phyloP scores from a whole-genome alignment of 1,140 invertebrate species.

The Ostrea denselamellosa region DNA sequence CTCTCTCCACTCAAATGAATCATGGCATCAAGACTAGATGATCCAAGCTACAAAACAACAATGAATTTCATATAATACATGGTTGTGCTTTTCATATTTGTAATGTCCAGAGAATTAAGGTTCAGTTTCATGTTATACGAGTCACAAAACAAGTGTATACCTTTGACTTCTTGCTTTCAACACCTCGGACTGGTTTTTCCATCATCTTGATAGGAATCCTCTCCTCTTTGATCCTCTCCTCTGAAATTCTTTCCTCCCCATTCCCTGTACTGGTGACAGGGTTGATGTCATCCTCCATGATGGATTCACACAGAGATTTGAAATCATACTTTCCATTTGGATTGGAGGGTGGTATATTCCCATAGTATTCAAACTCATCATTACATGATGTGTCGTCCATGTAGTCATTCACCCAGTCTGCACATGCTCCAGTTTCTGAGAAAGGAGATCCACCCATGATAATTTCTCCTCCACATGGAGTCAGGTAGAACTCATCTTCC shows the following conservation, averaged over 20 bases:
- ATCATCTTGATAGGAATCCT: background rate
- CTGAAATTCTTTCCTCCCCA: constrained; percentile 39
- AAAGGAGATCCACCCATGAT: constrained; percentile 68
- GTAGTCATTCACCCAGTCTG: constrained; percentile 68
- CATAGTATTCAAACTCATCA: constrained; percentile 61
- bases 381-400: constrained; percentile 59
- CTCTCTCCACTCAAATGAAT: constrained; percentile 65
- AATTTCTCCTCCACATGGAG: constrained; percentile 69
- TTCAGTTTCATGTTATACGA: background rate
- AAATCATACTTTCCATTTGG: constrained; percentile 22
- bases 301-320: constrained; percentile 37
- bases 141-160: background rate
- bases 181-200: background rate
- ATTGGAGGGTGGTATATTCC: constrained; percentile 47
- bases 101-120: no score
- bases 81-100: no score
- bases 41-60: constrained; percentile 36
- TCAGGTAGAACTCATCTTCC: constrained; percentile 72
- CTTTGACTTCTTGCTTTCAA: background rate
- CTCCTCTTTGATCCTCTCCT: constrained; percentile 22
- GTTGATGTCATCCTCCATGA: constrained; percentile 41
- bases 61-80: background rate
- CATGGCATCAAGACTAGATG: constrained; percentile 55
- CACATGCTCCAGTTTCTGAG: constrained; percentile 62
- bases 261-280: background rate